Evolutionary conservation across 2,113 vertebrate genomes (phyloP), one percentile per base, ranked within the genome.

Genomic region (Thomomys bottae): DNA sequence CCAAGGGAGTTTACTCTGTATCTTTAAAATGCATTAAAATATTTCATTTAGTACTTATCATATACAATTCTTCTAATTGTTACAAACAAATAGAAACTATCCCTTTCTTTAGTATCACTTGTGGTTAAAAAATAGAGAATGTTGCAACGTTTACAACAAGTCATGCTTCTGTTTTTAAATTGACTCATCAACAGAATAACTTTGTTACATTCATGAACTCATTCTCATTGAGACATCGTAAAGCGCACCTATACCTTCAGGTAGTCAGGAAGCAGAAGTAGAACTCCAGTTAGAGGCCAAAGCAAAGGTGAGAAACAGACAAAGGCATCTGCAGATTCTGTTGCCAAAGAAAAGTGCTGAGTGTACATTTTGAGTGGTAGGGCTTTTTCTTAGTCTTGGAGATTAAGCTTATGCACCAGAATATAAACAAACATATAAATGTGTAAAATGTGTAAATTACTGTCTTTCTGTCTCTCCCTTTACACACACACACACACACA

Each of bases 101-200:
- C 14, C 49, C 49, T 54, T 54, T 15, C 18, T 54, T 3, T 77
- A 57, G 45, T 38, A 75, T 92, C 70, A 32, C 11, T 14, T 86
- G 24, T 57, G 28, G 18, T 20, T 17, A 80, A 42, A 79, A 91
- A 87, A 63, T 32, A 67, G 12, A 5, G 4, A 38, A 28, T 23
- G 0, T 42, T 70, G 30, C 0, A 18, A 24, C 0, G 45, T 26
- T 91, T 66, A 78, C 6, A 75, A 15, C 59, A 12, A 92, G 49
- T 23, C 12, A 38, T 9, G 38, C 6, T 83, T 68, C 21, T 6
- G 26, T 40, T 70, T 6, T 1, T 38, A 54, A 4, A 14, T 81
- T 84, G 21, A 87, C 30, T 64, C 14, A 66, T 64, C 67, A 81
- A 17, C 9, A 64, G 26, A 88, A 93, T 87, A 81, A 90, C 24